Conservation (phyloP, 2,888 invertebrate species). For the Meiosimyza decipiens region DNA sequence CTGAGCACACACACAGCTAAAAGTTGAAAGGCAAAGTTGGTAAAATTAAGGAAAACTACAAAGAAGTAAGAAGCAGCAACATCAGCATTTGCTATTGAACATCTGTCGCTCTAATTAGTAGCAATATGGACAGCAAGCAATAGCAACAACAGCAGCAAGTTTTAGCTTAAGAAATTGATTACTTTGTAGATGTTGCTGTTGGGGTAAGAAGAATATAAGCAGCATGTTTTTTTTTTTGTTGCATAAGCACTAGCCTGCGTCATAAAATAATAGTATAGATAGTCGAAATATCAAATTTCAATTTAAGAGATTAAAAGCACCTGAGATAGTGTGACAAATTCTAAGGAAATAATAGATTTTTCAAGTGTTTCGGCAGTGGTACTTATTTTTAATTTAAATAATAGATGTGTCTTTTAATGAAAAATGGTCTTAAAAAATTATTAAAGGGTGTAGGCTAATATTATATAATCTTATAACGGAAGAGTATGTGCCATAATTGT, state of each 20-base stretch:
- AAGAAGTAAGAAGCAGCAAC: not conserved
- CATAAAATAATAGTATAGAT: not conserved
- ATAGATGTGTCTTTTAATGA: too few species aligned
- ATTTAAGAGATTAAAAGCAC: not conserved
- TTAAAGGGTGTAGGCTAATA: too few species aligned
- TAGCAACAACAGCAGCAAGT: slow-evolving; percentile 39
- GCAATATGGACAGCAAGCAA: slow-evolving; percentile 47
- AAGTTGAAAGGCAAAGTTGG: not conserved
- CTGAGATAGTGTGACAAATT: too few species aligned
- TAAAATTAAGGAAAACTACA: not conserved
- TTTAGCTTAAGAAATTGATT: slow-evolving; percentile 16
- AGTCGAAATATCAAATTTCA: slow-evolving; percentile 19
- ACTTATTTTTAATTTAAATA: too few species aligned
- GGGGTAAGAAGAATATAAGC: not conserved
- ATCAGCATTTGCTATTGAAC: slow-evolving; percentile 20
- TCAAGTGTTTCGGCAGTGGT: too few species aligned
- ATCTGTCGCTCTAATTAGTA: slow-evolving; percentile 34
- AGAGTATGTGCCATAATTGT: too few species aligned
- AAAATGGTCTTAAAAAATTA: too few species aligned
- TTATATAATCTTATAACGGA: too few species aligned
- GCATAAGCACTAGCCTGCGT: too few species aligned
- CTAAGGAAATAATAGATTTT: too few species aligned
- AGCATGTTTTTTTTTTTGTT: too few species aligned
- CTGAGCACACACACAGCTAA: too few species aligned
- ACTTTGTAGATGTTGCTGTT: slow-evolving; percentile 1